Percentiles rank a stretch among this genome's conserved stretches.
phyloP scores from a whole-genome alignment of 2,113 vertebrate genomes.

The Etheostoma spectabile region DNA sequence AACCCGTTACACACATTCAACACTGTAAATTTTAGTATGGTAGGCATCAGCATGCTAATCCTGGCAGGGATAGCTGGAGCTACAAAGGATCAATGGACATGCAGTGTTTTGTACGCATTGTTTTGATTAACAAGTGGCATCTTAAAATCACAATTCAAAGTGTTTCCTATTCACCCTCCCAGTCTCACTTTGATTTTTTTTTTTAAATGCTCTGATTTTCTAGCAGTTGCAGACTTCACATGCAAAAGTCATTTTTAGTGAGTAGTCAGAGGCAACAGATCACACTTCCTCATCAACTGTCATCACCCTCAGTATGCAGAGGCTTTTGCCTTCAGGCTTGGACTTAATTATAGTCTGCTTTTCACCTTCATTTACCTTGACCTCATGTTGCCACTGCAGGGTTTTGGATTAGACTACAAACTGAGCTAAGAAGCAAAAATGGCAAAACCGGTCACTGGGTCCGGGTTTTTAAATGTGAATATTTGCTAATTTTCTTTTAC shows the following conservation, averaged over 20 bases:
- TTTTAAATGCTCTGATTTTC: slow-evolving; percentile 1
- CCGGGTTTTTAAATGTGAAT: background rate
- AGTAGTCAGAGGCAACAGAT: slow-evolving; percentile 24
- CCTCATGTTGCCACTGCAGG: slow-evolving; percentile 20
- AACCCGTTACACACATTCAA: slow-evolving; percentile 21
- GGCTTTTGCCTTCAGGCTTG: slow-evolving; percentile 28
- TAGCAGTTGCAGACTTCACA: slow-evolving; percentile 8
- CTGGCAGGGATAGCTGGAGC: slow-evolving; percentile 3
- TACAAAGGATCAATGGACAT: slow-evolving; percentile 15
- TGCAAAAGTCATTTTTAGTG: slow-evolving; percentile 31
- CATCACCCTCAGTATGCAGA: slow-evolving; percentile 55
- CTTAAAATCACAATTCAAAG: background rate
- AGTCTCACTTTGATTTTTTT: background rate
- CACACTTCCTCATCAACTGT: slow-evolving; percentile 55
- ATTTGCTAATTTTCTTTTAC: background rate
- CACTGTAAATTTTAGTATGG: slow-evolving; percentile 11
- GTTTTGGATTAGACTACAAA: background rate
- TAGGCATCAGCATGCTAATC: background rate
- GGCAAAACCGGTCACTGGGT: background rate
- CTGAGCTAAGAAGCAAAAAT: background rate
- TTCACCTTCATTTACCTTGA: slow-evolving; percentile 58
- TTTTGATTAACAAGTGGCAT: slow-evolving; percentile 4
- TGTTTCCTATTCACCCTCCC: background rate
- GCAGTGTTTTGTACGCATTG: background rate
- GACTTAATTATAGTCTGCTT: slow-evolving; percentile 56